Base-by-base conservation (phyloP, 2,113 vertebrate species). In the Ptilorrhoa leucosticta region DNA sequence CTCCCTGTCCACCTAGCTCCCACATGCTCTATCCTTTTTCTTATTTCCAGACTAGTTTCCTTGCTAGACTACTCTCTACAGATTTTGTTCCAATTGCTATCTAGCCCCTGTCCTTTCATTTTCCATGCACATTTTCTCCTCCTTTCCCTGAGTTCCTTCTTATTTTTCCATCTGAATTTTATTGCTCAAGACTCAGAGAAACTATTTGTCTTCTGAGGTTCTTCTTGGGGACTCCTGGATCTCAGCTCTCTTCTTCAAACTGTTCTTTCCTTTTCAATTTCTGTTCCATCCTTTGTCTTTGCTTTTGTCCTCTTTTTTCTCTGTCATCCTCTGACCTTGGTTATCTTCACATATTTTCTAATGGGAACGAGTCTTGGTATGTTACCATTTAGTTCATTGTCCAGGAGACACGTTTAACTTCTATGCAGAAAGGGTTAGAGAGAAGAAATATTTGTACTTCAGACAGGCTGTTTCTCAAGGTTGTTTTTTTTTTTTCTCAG, bases 341-440 rank as follows among this genome's bases (percentile, higher is more conserved):
- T 45, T 68, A 53, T 60, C 10, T 72, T 66, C 30, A 37, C 10
- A 0, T 11, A 17, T 63, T 69, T 81, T 28, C 23, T 42, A 23
- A 37, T 14, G 2, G 33, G n/a, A 72, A 57, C 9, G 37, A 58
- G 9, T 35, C 73, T 54, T 42, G 39, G 11, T 27, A 56, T 2
- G 0, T 11, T 26, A 26, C 8, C 15, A 8, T 53, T 51, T 66
- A n/a, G 27, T 71, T 61, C 1, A 0, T 31, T 30, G 27, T 50
- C 7, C 28, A 69, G 44, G 44, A 95, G 53, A 48, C 16, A 40
- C 6, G 4, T 54, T 87, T 71, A 87, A 47, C 18, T 88, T 10
- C 48, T 50, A 1, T 7, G 10, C 23, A 64, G 47, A 8, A 44
- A 66, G 7, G 4, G 3, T 33, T 31, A 82, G 65, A 45, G 24